Evolutionary conservation across 2,113 vertebrate species (phyloP), one percentile per base, ranked within the genome.

Genomic region (Lutjanus erythropterus): DNA sequence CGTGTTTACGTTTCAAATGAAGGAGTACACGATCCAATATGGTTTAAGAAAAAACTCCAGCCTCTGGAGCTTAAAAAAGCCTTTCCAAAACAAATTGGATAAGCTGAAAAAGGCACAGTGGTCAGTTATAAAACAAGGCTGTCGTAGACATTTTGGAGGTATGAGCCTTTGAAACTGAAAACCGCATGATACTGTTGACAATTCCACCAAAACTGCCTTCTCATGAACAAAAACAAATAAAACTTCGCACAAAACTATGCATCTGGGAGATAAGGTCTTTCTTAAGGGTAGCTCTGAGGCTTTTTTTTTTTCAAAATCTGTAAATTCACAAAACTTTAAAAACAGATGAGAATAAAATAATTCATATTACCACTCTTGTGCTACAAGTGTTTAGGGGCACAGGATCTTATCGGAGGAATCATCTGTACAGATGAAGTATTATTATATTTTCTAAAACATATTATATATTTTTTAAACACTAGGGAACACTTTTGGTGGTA

Each of bases 1-100:
- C 9, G 31, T 65, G 16, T 83, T 75, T 83, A 49, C 15, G 53
- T 71, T 71, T 76, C 4, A 86, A 88, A 84, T 84, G 60, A 71
- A 71, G 37, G 50, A 53, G 55, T 12, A 37, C 29, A 37, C 12
- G 5, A 19, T 75, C 50, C 58, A 41, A 19, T 29, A 61, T 6
- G 18, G 72, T 37, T 71, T 31, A 49, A 35, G 55, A 84, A 50
- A 7, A 1, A 18, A 53, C 44, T 62, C 65, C 18, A 39, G 25
- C 35, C 23, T 64, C 59, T 60, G 47, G 9, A 3, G n/a, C 46
- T 71, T 47, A 55, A 72, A 82, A 52, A 37, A 60, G n/a, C 23
- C 14, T 41, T 83, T 72, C 14, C 16, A 76, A 76, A 77, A 74
- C 25, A 53, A 21, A 66, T 6, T 55, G 62, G 52, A 59, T 11